Evolutionary conservation across 2,113 vertebrate species (phyloP), one percentile per base, ranked within the genome.

Genomic region (Phylloscopus trochiloides): DNA sequence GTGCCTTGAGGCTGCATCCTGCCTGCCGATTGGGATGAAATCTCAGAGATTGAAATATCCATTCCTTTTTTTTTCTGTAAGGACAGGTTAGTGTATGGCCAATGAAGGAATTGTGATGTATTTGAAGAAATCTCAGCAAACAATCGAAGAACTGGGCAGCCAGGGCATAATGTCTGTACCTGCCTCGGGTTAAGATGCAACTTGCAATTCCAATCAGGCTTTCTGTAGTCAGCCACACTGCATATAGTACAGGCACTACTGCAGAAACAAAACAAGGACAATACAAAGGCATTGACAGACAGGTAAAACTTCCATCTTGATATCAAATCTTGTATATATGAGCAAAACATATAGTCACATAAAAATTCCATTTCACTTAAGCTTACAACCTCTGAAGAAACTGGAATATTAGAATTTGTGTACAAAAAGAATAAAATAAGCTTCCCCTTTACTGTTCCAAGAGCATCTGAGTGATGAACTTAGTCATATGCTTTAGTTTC

Each of bases 261-360:
- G 19, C 21, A 88, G 62, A 88, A 90, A 66, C 2, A 19, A 74
- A 94, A 36, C 25, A 77, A 74, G 28, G 61, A 22, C 17, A 61
- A 43, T 14, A 63, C 7, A 75, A 83, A 86, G 14, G 6, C 43
- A 38, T 3, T 51, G 32, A 42, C 10, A 51, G 10, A 20, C 26
- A 28, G 3, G 40, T 31, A 67, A 72, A 59, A 47, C 40, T 55
- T 87, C 6, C 12, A 17, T 68, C 43, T 59, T 63, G 22, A 40
- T 42, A 62, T n/a, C 28, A 50, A 47, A n/a, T 34, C 11, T 50
- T 76, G 10, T 47, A 47, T 47, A 42, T 42, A 16, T 72, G 34
- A 80, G 4, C 4, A 50, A 43, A 72, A 58, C 0, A 7, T 47
- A 43, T 0, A 1, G 4, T 34, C 5, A 52, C 5, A 3, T 21